phyloP scores from a whole-genome alignment of 2,797 vertebrate genomes.

The Sebastes cheni region DNA sequence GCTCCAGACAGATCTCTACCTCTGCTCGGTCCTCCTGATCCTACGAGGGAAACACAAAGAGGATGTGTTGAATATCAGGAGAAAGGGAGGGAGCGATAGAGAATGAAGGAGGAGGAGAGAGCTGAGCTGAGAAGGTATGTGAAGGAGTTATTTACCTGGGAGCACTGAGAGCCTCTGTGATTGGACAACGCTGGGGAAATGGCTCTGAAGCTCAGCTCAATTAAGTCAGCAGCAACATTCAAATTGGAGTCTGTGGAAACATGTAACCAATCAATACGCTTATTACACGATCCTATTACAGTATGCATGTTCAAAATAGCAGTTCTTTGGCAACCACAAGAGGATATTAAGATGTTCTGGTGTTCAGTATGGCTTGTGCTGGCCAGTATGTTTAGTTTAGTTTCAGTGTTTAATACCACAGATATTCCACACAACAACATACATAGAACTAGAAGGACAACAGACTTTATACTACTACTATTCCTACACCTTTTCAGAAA shows the following conservation, averaged over 20 bases:
- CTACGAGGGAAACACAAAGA: background rate
- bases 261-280: background rate
- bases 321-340: background rate
- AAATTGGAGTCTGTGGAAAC: conserved; percentile 76
- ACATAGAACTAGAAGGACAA: background rate
- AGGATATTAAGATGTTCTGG: background rate
- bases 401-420: background rate
- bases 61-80: background rate
- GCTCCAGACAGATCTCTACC: conserved; percentile 51
- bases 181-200: conserved; percentile 69
- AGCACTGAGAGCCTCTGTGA: conserved; percentile 72
- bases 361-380: background rate
- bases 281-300: background rate
- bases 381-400: background rate
- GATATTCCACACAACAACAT: background rate
- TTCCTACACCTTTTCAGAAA: background rate
- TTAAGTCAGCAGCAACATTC: conserved; percentile 52
- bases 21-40: conserved; percentile 28
- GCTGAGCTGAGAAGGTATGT: background rate
- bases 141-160: conserved; percentile 66
- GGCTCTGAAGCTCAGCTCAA: conserved; percentile 68
- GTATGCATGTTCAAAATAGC: background rate
- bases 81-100: background rate
- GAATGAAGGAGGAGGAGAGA: background rate
- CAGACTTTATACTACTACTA: background rate